phyloP scores from a whole-genome alignment of 2,888 invertebrate genomes.

The Chalcis sispes region DNA sequence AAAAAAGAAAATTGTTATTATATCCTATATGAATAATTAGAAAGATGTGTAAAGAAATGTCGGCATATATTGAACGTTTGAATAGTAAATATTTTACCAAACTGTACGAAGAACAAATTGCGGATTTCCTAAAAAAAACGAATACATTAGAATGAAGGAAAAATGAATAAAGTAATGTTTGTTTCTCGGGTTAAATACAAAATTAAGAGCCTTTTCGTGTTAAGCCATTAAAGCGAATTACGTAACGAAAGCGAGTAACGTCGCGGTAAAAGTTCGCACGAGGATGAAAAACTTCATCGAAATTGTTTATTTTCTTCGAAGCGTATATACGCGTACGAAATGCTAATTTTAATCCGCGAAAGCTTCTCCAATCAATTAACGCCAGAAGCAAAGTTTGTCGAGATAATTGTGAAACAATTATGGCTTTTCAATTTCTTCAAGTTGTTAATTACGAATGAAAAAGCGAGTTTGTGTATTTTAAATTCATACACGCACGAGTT shows the following conservation, averaged over 20 bases:
- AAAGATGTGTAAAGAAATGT: neutral
- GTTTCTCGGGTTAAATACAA: neutral
- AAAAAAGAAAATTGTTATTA: too few species aligned
- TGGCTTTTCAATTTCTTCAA: too few species aligned
- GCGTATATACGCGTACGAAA: too few species aligned
- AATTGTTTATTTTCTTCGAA: neutral
- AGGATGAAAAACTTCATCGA: neutral
- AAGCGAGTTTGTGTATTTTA: too few species aligned
- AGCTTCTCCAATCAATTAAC: too few species aligned
- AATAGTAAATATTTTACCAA: constrained; percentile 20
- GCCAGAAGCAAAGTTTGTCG: too few species aligned
- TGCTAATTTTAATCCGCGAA: too few species aligned
- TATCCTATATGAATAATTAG: too few species aligned
- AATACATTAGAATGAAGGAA: neutral
- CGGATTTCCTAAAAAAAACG: constrained; percentile 3
- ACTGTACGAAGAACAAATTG: constrained; percentile 6
- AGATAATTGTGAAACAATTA: too few species aligned
- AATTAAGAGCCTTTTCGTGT: constrained; percentile 33
- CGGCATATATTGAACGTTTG: neutral
- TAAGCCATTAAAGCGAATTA: constrained; percentile 22
- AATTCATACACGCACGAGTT: too few species aligned
- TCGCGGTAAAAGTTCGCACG: neutral
- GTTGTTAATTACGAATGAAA: too few species aligned
- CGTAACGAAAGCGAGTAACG: neutral
- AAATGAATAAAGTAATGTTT: constrained; percentile 4